Evolutionary conservation across 2,113 vertebrate genomes (phyloP).

Genomic region (Rhizomys pruinosus): DNA sequence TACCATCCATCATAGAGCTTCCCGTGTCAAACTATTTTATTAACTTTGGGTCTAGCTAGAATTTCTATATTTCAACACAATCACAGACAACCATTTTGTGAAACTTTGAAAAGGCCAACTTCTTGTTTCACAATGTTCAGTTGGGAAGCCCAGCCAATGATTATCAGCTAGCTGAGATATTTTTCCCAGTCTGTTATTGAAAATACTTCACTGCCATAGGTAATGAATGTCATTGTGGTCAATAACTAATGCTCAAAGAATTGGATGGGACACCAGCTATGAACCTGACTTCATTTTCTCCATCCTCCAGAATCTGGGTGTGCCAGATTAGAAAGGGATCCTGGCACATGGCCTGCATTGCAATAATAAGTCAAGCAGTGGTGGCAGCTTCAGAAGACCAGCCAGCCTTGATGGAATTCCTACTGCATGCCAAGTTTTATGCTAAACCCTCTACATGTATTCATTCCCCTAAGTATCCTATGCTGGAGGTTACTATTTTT

Average conservation of each 20-base stretch:
- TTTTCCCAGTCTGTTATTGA: background rate
- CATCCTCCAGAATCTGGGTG: background rate
- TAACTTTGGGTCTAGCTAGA: conserved; percentile 70
- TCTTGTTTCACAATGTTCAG: conserved; percentile 69
- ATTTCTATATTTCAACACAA: conserved; percentile 75
- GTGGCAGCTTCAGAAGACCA: background rate
- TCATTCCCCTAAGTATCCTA: background rate
- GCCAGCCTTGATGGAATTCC: conserved; percentile 6
- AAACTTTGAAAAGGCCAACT: conserved; percentile 6
- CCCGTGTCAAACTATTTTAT: conserved; percentile 78
- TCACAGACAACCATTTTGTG: background rate
- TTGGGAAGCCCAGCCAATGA: background rate
- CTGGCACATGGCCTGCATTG: background rate
- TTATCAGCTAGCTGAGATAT: conserved; percentile 49
- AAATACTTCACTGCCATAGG: background rate
- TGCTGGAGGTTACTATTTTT: conserved; percentile 50
- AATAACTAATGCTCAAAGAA: background rate
- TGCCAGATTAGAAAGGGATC: background rate
- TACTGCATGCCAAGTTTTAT: conserved; percentile 39
- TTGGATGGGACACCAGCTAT: background rate
- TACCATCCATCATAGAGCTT: conserved; percentile 75
- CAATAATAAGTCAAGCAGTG: conserved; percentile 7
- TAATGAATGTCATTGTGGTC: background rate
- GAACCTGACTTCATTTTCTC: conserved; percentile 21
- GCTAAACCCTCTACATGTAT: background rate